Base-by-base conservation (phyloP, 1,140 invertebrate genomes). In the Pogonomyrmex californicus region DNA sequence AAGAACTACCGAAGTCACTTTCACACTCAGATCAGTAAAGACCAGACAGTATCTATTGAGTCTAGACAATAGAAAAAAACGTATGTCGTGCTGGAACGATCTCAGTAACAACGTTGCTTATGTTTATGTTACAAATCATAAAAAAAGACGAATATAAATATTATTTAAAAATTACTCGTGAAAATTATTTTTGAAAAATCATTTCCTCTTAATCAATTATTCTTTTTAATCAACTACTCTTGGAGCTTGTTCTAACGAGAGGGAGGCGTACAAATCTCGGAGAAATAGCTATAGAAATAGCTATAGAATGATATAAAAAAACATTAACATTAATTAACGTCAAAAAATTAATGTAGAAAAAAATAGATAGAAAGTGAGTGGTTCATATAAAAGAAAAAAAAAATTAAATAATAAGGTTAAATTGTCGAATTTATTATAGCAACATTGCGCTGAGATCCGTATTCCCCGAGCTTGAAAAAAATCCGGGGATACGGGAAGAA, bases 11-110 rank as follows among this genome's bases (percentile, higher is more conserved):
- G 86, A 87, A 83, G 56, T 88, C 33, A 54, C 75, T 60, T 87
- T 66, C 54, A 92, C 83, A 92, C 62, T 89, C 89, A 91, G 68
- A 87, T 93, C 83, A 85, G 47, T 87, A 88, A 88, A 89, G 88
- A 92, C 92, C 92, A 93, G 92, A 93, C 92, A 93, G 92, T 92
- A 92, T 90, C 78, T 90, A 86, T 86, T 58, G 73, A 89, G 65
- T 56, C n/a, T 78, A 91, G 56, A 88, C 51, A 91, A 71, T 79
- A 65, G 51, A 73, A 88, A 73, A 88, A 58, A 81, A 73, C 58
- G 51, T 54, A 87, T 63, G 71, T 38, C 44, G 58, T 85, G 56
- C 51, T 77, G 77, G 66, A 81, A 49, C 71, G 66, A 89, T 87
- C 73, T 87, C 83, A 44, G 9, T n/a, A 62, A 75, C 79, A 85